Percentiles rank a stretch among this genome's conserved stretches.
Evolutionary conservation across 2,113 vertebrate species (phyloP).

Genomic region (Aleadryas rufinucha): DNA sequence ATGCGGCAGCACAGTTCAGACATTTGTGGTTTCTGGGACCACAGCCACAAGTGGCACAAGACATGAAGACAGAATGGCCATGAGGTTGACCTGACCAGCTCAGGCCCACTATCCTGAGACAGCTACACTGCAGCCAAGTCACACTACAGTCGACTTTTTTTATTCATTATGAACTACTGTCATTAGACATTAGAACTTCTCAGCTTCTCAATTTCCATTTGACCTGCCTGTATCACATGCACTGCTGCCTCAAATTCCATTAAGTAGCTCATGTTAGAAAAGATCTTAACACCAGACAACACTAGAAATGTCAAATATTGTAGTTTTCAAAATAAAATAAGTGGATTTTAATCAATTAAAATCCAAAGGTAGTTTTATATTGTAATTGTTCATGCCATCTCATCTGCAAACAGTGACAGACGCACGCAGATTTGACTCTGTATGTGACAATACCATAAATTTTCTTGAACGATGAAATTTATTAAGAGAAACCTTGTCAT

Average conservation of each 20-base stretch:
- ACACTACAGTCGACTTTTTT: background rate
- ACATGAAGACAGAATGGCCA: background rate
- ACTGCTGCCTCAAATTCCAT: background rate
- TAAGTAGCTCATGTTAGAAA: background rate
- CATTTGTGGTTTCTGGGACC: background rate
- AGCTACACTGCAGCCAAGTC: background rate
- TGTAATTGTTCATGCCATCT: background rate
- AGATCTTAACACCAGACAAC: background rate
- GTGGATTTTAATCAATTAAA: background rate
- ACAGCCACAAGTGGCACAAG: background rate
- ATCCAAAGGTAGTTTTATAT: background rate
- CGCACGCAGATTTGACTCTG: background rate
- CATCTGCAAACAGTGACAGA: background rate
- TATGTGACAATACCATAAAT: accelerated
- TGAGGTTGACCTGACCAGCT: background rate
- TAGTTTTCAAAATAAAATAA: background rate
- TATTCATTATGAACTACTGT: background rate
- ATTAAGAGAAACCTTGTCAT: background rate
- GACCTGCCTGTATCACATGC: background rate
- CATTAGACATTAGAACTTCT: background rate
- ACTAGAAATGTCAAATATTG: background rate
- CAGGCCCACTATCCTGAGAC: background rate
- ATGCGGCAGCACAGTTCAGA: accelerated
- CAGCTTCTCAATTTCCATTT: background rate
- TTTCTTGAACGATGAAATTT: background rate